Evolutionary conservation across 2,888 invertebrate species (phyloP).

Genomic region (Hypsopygia costalis): DNA sequence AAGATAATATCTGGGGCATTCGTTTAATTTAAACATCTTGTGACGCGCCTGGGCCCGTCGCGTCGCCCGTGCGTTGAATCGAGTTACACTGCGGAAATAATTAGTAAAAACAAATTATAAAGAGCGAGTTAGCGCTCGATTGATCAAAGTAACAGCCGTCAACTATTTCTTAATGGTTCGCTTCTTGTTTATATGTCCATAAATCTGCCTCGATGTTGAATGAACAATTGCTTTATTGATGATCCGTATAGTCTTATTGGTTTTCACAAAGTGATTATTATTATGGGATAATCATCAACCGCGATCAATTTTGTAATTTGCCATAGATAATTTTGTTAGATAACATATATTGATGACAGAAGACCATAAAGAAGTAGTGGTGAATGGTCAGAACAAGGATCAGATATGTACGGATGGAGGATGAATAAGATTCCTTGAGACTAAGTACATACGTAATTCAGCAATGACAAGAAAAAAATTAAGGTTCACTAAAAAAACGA

Average conservation of each 20-base stretch:
- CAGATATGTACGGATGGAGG: no score
- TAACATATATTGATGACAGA: no score
- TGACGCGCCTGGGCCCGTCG: conserved; percentile 37
- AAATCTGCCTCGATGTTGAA: conserved; percentile 3
- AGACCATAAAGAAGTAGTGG: no score
- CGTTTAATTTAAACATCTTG: conserved; percentile 46
- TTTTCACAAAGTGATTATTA: not conserved
- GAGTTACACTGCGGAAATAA: conserved; percentile 44
- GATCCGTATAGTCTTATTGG: not conserved
- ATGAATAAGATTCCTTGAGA: no score
- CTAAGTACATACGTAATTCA: no score
- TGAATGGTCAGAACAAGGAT: no score
- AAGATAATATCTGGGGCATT: conserved; percentile 54
- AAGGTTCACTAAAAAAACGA: no score
- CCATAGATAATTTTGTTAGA: no score
- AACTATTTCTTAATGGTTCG: conserved; percentile 28
- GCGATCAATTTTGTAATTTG: no score
- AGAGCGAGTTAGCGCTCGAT: conserved; percentile 31
- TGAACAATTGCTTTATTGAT: conserved; percentile 6
- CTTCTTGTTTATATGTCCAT: conserved; percentile 24
- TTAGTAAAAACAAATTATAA: conserved; percentile 37
- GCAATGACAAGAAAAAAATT: no score
- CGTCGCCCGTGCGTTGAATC: conserved; percentile 28
- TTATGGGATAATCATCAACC: no score
- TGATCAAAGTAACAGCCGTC: conserved; percentile 32